These are phyloP conservation scores for Plestiodon gilberti DNA, from an alignment of 2,113 vertebrate species.

Conservation along the genomic window DNA sequence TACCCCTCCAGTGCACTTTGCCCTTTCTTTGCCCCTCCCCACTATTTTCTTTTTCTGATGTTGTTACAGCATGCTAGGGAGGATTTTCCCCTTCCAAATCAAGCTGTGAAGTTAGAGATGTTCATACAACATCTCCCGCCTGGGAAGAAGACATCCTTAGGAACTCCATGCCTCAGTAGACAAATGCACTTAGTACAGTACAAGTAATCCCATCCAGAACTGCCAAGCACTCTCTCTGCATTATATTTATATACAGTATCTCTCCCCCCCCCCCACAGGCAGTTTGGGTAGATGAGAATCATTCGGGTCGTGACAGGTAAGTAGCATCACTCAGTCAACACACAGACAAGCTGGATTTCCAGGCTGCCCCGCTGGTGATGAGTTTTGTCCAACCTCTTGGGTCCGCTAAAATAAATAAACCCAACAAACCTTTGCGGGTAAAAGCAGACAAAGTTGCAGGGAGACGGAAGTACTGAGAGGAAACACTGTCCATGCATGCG, in stretches of 20 bases:
- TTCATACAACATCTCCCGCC: constrained; percentile 29
- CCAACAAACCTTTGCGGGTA: neutral
- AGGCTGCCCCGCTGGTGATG: neutral
- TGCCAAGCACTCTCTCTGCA: constrained; percentile 29
- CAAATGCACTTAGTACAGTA: constrained; percentile 40
- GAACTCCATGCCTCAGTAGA: constrained; percentile 51
- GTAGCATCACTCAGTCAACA: constrained; percentile 17
- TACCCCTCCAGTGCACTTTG: too few species aligned
- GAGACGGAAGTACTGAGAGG: neutral
- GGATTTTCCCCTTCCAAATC: constrained; percentile 38
- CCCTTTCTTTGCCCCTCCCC: too few species aligned
- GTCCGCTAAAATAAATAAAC: constrained; percentile 13
- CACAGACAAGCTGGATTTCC: neutral
- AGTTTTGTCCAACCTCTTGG: neutral
- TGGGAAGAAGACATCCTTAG: neutral
- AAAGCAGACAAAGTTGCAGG: neutral
- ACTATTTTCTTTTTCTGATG: too few species aligned
- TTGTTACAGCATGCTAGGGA: too few species aligned
- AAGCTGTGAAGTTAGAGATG: constrained; percentile 22
- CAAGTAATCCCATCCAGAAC: constrained; percentile 32
- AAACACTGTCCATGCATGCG: too few species aligned
- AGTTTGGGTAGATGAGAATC: neutral
- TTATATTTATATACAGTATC: too few species aligned
- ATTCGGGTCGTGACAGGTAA: constrained; percentile 15
- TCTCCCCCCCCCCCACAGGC: neutral